Conservation (phyloP, 2,888 invertebrate species). For the Amiota mariae region DNA sequence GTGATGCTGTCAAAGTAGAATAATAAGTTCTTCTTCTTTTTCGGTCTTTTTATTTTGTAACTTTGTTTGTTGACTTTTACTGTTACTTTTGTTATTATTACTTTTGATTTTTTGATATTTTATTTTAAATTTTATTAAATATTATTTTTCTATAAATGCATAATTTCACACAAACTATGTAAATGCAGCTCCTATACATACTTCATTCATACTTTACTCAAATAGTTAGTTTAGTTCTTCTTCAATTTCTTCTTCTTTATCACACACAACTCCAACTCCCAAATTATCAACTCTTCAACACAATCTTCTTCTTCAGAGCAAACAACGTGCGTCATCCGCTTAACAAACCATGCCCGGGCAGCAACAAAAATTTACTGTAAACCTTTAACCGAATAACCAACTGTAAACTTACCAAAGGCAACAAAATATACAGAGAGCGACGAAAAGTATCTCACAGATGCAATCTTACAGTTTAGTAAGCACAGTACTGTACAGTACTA, state of each 20-base stretch:
- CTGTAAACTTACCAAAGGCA: no score
- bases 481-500: no score
- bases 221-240: background rate
- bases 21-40: no score
- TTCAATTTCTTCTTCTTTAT: background rate
- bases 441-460: no score
- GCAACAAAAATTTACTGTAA: no score
- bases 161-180: background rate
- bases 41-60: no score
- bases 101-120: slow-evolving; percentile 4
- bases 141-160: background rate
- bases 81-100: background rate
- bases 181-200: background rate
- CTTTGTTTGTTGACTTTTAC: background rate
- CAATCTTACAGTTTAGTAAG: no score
- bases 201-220: background rate
- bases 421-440: no score
- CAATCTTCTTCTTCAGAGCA: background rate
- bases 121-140: background rate
- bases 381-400: no score
- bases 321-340: slow-evolving; percentile 2
- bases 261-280: slow-evolving; percentile 16
- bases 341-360: background rate
- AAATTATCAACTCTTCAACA: background rate
- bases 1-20: background rate